Percentiles rank a stretch among this genome's conserved stretches.
phyloP scores from a whole-genome alignment of 2,888 invertebrate genomes.

The Cataglyphis livida region DNA sequence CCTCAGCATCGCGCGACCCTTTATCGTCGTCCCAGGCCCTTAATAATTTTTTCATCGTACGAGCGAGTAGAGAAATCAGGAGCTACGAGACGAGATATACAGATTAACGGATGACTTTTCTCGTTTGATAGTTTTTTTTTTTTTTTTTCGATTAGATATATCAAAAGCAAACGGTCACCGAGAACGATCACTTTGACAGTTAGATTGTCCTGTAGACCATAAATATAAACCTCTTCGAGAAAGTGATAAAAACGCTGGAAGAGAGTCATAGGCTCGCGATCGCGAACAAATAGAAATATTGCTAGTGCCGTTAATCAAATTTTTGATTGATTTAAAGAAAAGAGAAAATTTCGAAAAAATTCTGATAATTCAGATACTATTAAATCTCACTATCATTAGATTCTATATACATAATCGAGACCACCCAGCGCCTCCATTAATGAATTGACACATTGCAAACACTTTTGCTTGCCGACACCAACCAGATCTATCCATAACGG shows the following conservation, averaged over 20 bases:
- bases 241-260: not conserved
- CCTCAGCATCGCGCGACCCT: slow-evolving; percentile 1
- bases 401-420: not conserved
- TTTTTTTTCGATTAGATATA: slow-evolving; percentile 32
- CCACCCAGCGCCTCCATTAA: slow-evolving; percentile 12
- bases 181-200: slow-evolving; percentile 29
- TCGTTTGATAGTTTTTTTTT: not conserved
- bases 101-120: slow-evolving; percentile 54
- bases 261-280: not conserved
- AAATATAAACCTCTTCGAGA: slow-evolving; percentile 7
- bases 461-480: slow-evolving; percentile 5
- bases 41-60: slow-evolving; percentile 35
- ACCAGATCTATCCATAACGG: slow-evolving; percentile 45
- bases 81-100: slow-evolving; percentile 58
- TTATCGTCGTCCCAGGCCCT: slow-evolving; percentile 54
- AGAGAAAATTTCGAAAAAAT: not conserved
- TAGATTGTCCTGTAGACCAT: not conserved
- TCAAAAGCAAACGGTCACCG: slow-evolving; percentile 3
- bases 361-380: not conserved
- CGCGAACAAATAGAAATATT: slow-evolving; percentile 8
- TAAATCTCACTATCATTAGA: slow-evolving; percentile 18
- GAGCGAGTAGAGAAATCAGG: slow-evolving; percentile 17
- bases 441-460: slow-evolving; percentile 36
- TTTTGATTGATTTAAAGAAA: not conserved
- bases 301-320: not conserved